Evolutionary conservation across 2,113 vertebrate species (phyloP), one percentile per base, ranked within the genome.

Genomic region (Manacus vitellinus): DNA sequence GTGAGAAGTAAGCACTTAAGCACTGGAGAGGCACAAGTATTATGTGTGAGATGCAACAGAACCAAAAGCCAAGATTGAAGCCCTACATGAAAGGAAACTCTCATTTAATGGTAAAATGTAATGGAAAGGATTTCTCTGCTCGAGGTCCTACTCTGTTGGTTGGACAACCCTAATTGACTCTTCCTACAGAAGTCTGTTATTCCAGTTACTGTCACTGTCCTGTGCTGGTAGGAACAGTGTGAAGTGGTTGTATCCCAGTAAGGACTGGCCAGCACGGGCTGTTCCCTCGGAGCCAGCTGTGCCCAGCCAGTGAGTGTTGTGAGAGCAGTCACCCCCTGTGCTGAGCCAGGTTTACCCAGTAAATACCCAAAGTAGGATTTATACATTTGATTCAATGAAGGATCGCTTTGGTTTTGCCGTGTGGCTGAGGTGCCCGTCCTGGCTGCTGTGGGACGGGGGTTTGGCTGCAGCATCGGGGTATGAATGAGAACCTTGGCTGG

Each of bases 371-470:
- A 58, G 28, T 4, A 39, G 19, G 7, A 66, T 84, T 99, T 97
- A 99, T 47, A 99, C 99, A 25, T 99, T 99, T 1, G 99, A 99
- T 96, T 99, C 99, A 88, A 99, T 98, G 98, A 99, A 99, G 0
- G 99, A 99, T 80, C 98, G 99, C 99, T 99, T 99, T 99, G 99
- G 99, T 98, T 99, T 99, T 67, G 99, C 97, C 7, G 98, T 94
- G 4, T 98, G 99, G 80, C 98, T 97, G 84, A 98, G 96, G 43
- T 98, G 98, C 91, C 98, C 92, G 41, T 99, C 99, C 89, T 97
- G 98, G 71, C 51, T 61, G n/a, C 97, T 67, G 37, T 96, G 98
- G 35, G 99, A 83, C 67, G 97, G 98, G 72, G 91, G 96, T 43
- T 98, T 98, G 51, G 98, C 51, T 62, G 97, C 96, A 35, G 95